Percentiles rank a stretch among this genome's conserved stretches.
phyloP scores from a whole-genome alignment of 2,888 invertebrate genomes.

The Punctoribates punctum region DNA sequence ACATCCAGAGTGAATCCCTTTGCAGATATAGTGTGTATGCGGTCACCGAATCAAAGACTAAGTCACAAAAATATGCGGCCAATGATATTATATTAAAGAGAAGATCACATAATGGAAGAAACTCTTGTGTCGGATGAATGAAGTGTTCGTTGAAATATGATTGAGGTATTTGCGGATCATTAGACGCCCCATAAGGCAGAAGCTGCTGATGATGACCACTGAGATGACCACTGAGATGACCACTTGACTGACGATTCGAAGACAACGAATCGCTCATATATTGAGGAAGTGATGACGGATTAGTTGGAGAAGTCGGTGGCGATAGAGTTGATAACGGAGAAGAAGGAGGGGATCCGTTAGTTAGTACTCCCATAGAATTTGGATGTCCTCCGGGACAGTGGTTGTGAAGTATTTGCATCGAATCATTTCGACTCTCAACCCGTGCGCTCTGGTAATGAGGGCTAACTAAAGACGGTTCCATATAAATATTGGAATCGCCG shows the following conservation, averaged over 20 bases:
- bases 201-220: background rate
- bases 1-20: conserved; percentile 46
- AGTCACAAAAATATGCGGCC: conserved; percentile 84
- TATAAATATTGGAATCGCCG: conserved; percentile 30
- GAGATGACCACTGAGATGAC: too few relatives aligned
- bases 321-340: conserved; percentile 11
- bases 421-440: background rate
- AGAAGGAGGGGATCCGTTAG: background rate
- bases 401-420: background rate
- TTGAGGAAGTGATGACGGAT: background rate
- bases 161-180: conserved; percentile 27
- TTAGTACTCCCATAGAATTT: background rate
- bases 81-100: conserved; percentile 84
- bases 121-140: conserved; percentile 59
- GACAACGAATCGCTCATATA: conserved; percentile 11
- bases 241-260: background rate
- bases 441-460: background rate
- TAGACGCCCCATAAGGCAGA: background rate
- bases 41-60: conserved; percentile 80
- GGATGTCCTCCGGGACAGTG: background rate
- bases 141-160: conserved; percentile 16
- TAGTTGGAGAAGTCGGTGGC: background rate
- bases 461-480: background rate
- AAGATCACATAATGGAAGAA: conserved; percentile 83
- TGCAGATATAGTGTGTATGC: conserved; percentile 70